Conservation (phyloP, 2,797 vertebrate genomes). For the Coregonus sp. region DNA sequence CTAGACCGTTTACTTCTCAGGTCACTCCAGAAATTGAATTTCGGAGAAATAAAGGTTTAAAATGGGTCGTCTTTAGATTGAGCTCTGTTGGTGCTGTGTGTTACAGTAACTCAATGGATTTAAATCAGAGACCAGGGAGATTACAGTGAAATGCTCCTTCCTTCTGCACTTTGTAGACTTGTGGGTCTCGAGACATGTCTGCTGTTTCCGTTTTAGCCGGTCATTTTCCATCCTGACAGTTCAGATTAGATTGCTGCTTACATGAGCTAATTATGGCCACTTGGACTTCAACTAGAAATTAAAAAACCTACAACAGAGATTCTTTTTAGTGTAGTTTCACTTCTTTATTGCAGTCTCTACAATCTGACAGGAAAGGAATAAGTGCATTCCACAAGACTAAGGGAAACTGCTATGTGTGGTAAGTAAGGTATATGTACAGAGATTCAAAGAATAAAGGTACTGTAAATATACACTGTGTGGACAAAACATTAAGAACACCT, state of each 20-base stretch:
- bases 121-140: not conserved
- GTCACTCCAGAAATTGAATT: not conserved
- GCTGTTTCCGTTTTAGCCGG: not conserved
- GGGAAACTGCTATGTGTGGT: slow-evolving; percentile 32
- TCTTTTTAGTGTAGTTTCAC: slow-evolving; percentile 29
- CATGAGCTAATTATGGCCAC: slow-evolving; percentile 15
- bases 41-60: not conserved
- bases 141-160: not conserved
- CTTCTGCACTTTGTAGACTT: not conserved
- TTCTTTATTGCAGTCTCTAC: slow-evolving; percentile 64
- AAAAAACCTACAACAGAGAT: slow-evolving; percentile 33
- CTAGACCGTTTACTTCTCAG: not conserved
- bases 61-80: slow-evolving; percentile 5
- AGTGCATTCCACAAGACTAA: slow-evolving; percentile 49
- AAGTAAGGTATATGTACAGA: slow-evolving; percentile 20
- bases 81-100: slow-evolving; percentile 3
- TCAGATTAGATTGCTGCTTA: slow-evolving; percentile 11
- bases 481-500: slow-evolving; percentile 10
- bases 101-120: slow-evolving; percentile 4
- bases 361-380: slow-evolving; percentile 46
- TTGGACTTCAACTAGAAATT: slow-evolving; percentile 16
- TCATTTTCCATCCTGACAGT: slow-evolving; percentile 1
- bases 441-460: slow-evolving; percentile 26
- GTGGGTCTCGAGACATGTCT: slow-evolving; percentile 7
- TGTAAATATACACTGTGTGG: too few relatives aligned